Base-by-base conservation (phyloP, 2,113 vertebrate genomes). In the Paramormyrops kingsleyae region DNA sequence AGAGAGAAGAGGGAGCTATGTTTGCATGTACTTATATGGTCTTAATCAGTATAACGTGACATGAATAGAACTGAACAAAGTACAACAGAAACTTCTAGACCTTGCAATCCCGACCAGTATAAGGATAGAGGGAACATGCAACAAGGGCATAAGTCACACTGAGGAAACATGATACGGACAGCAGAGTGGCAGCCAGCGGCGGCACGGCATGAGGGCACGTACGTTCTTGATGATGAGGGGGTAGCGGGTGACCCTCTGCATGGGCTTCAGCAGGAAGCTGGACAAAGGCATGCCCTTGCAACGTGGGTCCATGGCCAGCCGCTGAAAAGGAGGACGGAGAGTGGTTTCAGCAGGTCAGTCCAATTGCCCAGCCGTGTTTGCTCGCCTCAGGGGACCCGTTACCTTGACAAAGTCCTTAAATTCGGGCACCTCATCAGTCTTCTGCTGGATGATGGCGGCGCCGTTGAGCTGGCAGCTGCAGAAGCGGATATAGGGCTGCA, bases 401-500 rank as follows among this genome's bases (percentile, higher is more conserved):
- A 98, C 99, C 95, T 99, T 99, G 88, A 99, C 97, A 62, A 99
- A 99, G 62, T 99, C 99, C 94, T 99, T 99, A 95, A 99, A 99
- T 87, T 99, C 98, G 0, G 97, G 97, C 90, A 96, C 97, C 94
- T 99, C 98, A 0, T 99, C 99, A 0, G 98, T 99, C 91, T 99
- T 99, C 95, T 99, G 99, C 92, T 99, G 99, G 93, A 99, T 99
- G 91, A 99, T 96, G 0, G 98, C 98, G 0, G 99, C 99, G 0
- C 99, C 99, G 0, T 99, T 99, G 92, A 99, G 97, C 94, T 99
- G 99, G 92, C 98, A 99, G 90, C 98, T 99, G 90, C 99, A 99
- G 95, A 99, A 99, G 47, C 99, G 97, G 93, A 99, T 99, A 92
- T 99, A 99, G 0, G 99, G 98, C 95, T 99, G 98, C 99, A 99